A percentile compares a stretch with the other conserved stretches of the same genome.
Evolutionary conservation across 2,888 invertebrate genomes (phyloP).

Genomic region (Eilema depressum): DNA sequence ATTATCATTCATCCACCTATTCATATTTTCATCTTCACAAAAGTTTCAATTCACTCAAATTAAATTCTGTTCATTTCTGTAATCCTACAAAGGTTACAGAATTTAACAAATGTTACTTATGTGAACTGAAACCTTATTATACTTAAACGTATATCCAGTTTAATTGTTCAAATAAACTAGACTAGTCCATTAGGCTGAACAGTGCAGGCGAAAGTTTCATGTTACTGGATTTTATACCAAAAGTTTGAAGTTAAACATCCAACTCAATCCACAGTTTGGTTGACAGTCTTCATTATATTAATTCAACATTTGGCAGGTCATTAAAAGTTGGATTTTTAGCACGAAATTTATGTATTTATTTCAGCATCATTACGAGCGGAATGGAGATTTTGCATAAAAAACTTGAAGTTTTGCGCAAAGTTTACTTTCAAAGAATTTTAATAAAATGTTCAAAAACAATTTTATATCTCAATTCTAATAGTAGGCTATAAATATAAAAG

Average conservation of each 20-base stretch:
- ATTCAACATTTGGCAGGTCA: not conserved
- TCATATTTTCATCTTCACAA: too few species aligned
- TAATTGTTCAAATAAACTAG: not conserved
- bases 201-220: slow-evolving; percentile 11
- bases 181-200: slow-evolving; percentile 18
- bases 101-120: too few species aligned
- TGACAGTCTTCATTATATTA: not conserved
- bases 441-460: not conserved
- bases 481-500: too few species aligned
- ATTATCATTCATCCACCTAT: too few species aligned
- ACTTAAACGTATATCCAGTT: too few species aligned
- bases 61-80: too few species aligned
- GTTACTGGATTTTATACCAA: slow-evolving; percentile 8
- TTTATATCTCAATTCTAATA: too few species aligned
- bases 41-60: too few species aligned
- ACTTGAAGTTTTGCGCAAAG: not conserved
- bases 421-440: not conserved
- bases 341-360: not conserved
- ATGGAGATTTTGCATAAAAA: not conserved
- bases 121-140: too few species aligned
- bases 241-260: slow-evolving; percentile 10
- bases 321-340: not conserved
- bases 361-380: not conserved
- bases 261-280: not conserved
- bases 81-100: too few species aligned